phyloP scores from a whole-genome alignment of 2,888 invertebrate genomes.

The Orchesellides sinensis region DNA sequence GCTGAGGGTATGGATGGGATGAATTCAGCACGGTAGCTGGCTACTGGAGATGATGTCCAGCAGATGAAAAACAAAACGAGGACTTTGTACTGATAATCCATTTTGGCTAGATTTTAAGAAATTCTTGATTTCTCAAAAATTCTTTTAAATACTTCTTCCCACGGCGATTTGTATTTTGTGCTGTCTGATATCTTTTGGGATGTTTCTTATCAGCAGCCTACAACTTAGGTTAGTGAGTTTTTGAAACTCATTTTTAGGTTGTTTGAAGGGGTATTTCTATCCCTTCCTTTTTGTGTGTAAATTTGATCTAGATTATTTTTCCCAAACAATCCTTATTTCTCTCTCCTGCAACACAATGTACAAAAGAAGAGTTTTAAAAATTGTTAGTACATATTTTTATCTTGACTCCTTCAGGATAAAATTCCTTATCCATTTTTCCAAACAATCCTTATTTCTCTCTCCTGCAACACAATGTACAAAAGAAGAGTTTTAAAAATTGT shows the following conservation, averaged over 20 bases:
- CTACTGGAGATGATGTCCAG: slow-evolving; percentile 56
- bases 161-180: slow-evolving; percentile 9
- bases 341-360: neutral
- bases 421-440: slow-evolving; percentile 12
- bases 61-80: slow-evolving; percentile 31
- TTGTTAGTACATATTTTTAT: slow-evolving; percentile 18
- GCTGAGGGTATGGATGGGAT: slow-evolving; percentile 29
- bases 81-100: slow-evolving; percentile 20
- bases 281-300: slow-evolving; percentile 21
- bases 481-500: slow-evolving; percentile 16
- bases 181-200: neutral
- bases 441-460: too few species aligned
- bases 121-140: slow-evolving; percentile 10
- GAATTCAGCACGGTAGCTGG: slow-evolving; percentile 61
- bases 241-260: slow-evolving; percentile 30
- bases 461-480: slow-evolving; percentile 3
- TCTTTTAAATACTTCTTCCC: slow-evolving; percentile 28
- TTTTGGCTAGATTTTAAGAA: slow-evolving; percentile 10
- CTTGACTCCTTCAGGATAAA: slow-evolving; percentile 25
- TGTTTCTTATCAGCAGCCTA: slow-evolving; percentile 10
- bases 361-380: slow-evolving; percentile 10
- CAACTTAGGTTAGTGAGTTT: neutral
- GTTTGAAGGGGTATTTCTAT: slow-evolving; percentile 26
- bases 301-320: slow-evolving; percentile 13
- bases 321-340: too few species aligned